Evolutionary conservation across 35 echinoderm and acorn worm species (phyloP), one percentile per base, ranked within the genome.

Genomic region (Acanthaster planci): DNA sequence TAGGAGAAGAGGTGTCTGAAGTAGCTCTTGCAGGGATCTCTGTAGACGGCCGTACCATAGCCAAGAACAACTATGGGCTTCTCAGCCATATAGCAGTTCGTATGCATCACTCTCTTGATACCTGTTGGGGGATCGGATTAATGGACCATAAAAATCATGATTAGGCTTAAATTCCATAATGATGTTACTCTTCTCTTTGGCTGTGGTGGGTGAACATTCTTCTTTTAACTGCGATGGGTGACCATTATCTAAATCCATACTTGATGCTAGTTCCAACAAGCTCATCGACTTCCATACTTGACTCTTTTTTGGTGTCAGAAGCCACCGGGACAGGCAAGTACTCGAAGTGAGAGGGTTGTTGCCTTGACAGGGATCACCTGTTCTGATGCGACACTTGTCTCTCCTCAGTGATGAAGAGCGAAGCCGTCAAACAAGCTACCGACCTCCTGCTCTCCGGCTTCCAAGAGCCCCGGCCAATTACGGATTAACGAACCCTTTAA

Each of bases 401-500:
- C 3, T 89, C 77, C 21, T 84, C n/a, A 76, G 89, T 78, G 92
- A 37, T 89, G 76, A 1, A 93, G 53, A 6, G 92, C 87, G 16
- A 93, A 86, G 7, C 92, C 92, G 47, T 93, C 92, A 39, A 93
- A 93, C 81, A 86, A 86, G 78, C 89, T 87, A 35, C 78, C 77
- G 56, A 88, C 87, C n/a, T 64, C 35, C 34, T 93, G 86, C 0
- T 93, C 77, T 17, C 92, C 92, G 6, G 86, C 92, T 47, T 93
- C 92, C 30, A 89, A 93, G 9, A 85, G 77, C 0, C 92, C 92
- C 9, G 92, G 92, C 19, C 92, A 86, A 32, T 93, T 93, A 15
- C 92, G 67, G 18, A 89, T 51, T 42, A 93, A 57, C 17, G 86
- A 72, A 1, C 92, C 92, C 0, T 84, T 80, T 17, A 93, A 29